Conservation (phyloP, 2,797 vertebrate genomes). For the Otolemur crassicaudatus region DNA sequence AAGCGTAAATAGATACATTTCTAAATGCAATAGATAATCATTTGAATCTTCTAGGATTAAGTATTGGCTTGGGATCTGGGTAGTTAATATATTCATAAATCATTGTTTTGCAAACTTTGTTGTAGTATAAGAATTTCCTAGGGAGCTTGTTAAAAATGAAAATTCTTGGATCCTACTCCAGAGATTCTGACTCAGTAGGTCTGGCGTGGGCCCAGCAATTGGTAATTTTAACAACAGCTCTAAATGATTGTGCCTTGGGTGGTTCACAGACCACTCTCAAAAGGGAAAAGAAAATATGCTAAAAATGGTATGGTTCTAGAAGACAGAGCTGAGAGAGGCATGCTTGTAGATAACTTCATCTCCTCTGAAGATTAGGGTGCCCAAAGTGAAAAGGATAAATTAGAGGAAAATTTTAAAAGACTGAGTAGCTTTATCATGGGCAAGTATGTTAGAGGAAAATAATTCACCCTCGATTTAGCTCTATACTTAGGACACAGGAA, state of each 20-base stretch:
- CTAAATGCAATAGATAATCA: constrained; percentile 22
- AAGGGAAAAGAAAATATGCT: neutral
- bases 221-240: constrained; percentile 42
- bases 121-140: constrained; percentile 59
- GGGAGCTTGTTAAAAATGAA: constrained; percentile 64
- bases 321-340: neutral
- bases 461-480: neutral
- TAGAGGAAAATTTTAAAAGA: neutral
- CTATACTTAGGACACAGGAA: neutral
- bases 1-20: neutral
- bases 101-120: neutral
- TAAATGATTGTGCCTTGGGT: neutral
- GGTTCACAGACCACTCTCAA: neutral
- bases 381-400: neutral
- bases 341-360: neutral
- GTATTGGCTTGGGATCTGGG: constrained; percentile 34
- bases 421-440: neutral
- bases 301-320: constrained; percentile 32
- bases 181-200: constrained; percentile 30
- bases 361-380: neutral
- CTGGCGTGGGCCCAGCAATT: neutral
- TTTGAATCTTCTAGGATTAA: constrained; percentile 36
- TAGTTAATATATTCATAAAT: constrained; percentile 51
- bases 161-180: constrained; percentile 3
- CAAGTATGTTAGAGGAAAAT: neutral